These are phyloP conservation scores for Dendrolimus pini DNA, from an alignment of 2,888 invertebrate species.

Conservation along the genomic window DNA sequence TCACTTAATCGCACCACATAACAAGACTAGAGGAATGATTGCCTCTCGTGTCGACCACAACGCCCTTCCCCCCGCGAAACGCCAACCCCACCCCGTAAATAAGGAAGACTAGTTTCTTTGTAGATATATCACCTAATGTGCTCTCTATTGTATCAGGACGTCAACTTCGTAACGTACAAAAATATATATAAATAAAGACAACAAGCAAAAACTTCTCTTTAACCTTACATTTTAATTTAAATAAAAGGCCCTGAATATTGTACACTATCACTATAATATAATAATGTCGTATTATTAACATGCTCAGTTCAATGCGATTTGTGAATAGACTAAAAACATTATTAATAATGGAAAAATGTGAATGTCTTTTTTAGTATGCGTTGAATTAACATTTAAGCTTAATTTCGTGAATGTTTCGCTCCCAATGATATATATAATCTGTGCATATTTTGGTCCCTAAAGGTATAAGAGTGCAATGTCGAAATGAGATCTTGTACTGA, in stretches of 20 bases:
- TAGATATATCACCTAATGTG: constrained; percentile 71
- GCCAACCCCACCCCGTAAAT: constrained; percentile 44
- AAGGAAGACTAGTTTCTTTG: constrained; percentile 75
- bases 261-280: constrained; percentile 57
- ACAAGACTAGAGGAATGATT: constrained; percentile 74
- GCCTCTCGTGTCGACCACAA: constrained; percentile 59
- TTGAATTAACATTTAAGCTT: neutral
- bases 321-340: constrained; percentile 18
- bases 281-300: constrained; percentile 35
- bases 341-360: constrained; percentile 40
- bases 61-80: constrained; percentile 19
- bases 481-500: constrained; percentile 24
- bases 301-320: constrained; percentile 31
- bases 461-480: constrained; percentile 27
- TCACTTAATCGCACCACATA: constrained; percentile 70
- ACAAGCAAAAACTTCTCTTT: constrained; percentile 53
- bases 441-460: constrained; percentile 49
- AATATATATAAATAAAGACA: constrained; percentile 67
- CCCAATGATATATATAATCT: constrained; percentile 7
- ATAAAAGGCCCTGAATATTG: constrained; percentile 60
- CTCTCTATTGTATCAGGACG: constrained; percentile 55
- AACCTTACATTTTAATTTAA: constrained; percentile 60
- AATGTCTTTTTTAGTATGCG: constrained; percentile 63
- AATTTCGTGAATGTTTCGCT: constrained; percentile 16
- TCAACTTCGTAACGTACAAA: constrained; percentile 58